Percentiles rank a stretch among this genome's conserved stretches.
Evolutionary conservation across 2,888 invertebrate genomes (phyloP).

Genomic region (Allacma fusca): DNA sequence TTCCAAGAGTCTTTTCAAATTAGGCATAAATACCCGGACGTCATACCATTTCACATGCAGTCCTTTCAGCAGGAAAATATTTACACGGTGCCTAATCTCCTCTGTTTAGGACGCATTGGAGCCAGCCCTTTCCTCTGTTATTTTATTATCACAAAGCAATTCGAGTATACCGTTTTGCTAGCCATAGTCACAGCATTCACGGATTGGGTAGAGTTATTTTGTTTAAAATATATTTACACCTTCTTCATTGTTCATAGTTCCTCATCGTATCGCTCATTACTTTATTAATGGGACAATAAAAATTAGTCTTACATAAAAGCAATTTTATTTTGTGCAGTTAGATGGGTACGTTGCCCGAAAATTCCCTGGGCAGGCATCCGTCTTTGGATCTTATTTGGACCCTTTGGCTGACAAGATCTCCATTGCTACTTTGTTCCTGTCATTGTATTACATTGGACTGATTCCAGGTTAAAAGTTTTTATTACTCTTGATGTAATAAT

Average conservation of each 20-base stretch:
- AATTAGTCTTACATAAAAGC: too few relatives aligned
- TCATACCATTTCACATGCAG: too few relatives aligned
- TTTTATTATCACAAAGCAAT: constrained; percentile 83
- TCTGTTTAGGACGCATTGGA: constrained; percentile 84
- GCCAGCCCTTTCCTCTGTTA: constrained; percentile 89
- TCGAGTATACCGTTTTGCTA: constrained; percentile 78
- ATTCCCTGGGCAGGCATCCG: constrained; percentile 89
- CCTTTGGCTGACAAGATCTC: constrained; percentile 97
- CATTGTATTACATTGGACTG: constrained; percentile 83
- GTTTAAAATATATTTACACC: too few relatives aligned
- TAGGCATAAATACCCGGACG: too few relatives aligned
- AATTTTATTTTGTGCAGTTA: constrained; percentile 63
- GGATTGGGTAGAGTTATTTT: constrained; percentile 70
- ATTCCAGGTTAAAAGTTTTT: constrained; percentile 77
- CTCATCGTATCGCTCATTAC: too few relatives aligned
- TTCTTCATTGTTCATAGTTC: too few relatives aligned
- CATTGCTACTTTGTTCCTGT: constrained; percentile 85
- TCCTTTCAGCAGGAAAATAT: constrained; percentile 74
- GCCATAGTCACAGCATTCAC: constrained; percentile 87
- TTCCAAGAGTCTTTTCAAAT: too few relatives aligned
- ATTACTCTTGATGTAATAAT: background rate
- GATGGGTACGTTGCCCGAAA: constrained; percentile 97
- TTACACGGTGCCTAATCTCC: constrained; percentile 89
- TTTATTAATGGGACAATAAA: too few relatives aligned
- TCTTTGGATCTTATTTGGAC: constrained; percentile 93